Evolutionary conservation across 92 coral and sea anemone genomes (phyloP).

Genomic region (Porites cylindrica): DNA sequence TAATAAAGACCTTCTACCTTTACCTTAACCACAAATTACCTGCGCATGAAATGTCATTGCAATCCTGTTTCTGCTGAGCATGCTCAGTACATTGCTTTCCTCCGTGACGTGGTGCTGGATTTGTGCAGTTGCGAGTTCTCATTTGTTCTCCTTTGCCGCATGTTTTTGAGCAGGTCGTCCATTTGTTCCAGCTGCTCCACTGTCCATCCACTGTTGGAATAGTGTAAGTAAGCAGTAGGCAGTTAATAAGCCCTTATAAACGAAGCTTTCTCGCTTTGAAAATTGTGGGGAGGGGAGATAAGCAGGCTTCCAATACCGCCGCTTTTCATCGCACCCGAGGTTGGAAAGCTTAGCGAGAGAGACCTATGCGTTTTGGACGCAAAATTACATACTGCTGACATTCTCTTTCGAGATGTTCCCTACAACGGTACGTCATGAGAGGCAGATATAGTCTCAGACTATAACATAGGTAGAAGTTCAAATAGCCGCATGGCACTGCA

Average conservation of each 20-base stretch:
- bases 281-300: neutral
- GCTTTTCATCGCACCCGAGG: no score
- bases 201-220: conserved; percentile 28
- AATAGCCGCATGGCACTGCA: no score
- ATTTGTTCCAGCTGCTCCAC: conserved; percentile 25
- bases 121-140: conserved; percentile 28
- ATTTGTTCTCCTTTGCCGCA: conserved; percentile 36
- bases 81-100: conserved; percentile 35
- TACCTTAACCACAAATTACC: neutral
- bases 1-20: no score
- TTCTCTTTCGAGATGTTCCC: no score
- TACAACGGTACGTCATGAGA: no score
- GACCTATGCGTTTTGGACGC: no score
- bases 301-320: no score
- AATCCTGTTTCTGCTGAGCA: conserved; percentile 25
- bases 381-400: no score
- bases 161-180: conserved; percentile 40
- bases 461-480: no score
- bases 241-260: neutral
- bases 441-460: no score
- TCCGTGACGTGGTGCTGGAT: conserved; percentile 33
- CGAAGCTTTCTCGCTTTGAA: neutral
- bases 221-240: neutral
- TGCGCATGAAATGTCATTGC: conserved; percentile 32
- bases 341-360: no score